These are phyloP conservation scores for Drosophila athabasca DNA, from an alignment of 1,140 invertebrate genomes.

Conservation along the genomic window DNA sequence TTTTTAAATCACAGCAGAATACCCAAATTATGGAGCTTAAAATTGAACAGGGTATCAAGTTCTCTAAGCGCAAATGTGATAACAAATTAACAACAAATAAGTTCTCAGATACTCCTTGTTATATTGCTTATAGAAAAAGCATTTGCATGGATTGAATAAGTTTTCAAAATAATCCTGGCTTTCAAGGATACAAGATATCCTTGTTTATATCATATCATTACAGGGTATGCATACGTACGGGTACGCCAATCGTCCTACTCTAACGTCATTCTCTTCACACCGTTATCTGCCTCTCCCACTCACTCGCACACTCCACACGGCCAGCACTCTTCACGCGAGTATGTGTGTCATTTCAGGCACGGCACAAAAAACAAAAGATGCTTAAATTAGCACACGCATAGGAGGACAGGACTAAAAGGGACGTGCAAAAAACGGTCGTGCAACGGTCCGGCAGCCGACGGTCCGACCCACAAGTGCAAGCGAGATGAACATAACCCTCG, in stretches of 20 bases:
- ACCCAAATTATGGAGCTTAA: too few relatives aligned
- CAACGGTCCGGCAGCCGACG: conserved; percentile 6
- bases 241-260: neutral
- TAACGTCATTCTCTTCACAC: neutral
- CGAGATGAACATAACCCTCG: neutral
- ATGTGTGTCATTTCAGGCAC: conserved; percentile 52
- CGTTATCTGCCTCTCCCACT: conserved; percentile 12
- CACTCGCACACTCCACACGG: neutral
- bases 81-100: too few relatives aligned
- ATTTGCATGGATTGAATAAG: too few relatives aligned
- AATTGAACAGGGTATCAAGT: too few relatives aligned
- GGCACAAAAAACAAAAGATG: conserved; percentile 62
- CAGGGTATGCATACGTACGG: neutral
- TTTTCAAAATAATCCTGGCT: too few relatives aligned
- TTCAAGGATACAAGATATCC: too few relatives aligned
- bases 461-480: neutral
- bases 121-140: too few relatives aligned
- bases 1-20: too few relatives aligned
- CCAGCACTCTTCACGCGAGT: conserved; percentile 15
- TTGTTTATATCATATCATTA: too few relatives aligned
- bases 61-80: too few relatives aligned
- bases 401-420: conserved; percentile 7
- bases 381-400: conserved; percentile 62
- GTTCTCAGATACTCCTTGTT: too few relatives aligned
- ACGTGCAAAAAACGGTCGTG: conserved; percentile 54